Evolutionary conservation across 2,113 vertebrate species (phyloP).

Genomic region (Enhydra lutris): DNA sequence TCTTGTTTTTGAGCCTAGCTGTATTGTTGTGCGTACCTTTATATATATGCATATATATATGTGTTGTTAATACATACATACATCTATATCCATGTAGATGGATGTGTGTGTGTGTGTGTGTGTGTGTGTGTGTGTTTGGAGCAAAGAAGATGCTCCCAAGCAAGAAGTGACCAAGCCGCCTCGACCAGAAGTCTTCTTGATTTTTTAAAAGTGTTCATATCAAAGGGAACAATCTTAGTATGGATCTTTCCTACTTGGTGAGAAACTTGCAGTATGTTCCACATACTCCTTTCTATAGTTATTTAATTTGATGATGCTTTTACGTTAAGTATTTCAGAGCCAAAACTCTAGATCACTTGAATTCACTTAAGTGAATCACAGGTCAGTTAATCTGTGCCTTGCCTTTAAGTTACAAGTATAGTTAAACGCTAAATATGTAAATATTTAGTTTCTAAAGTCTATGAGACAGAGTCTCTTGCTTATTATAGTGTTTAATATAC

Average conservation of each 20-base stretch:
- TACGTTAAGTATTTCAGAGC: conserved; percentile 22
- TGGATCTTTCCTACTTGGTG: conserved; percentile 28
- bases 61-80: neutral
- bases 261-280: conserved; percentile 18
- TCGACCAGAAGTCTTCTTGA: neutral
- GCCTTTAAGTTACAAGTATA: conserved; percentile 27
- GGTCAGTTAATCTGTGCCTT: neutral
- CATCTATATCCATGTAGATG: neutral
- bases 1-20: conserved; percentile 22
- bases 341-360: neutral
- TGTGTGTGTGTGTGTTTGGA: neutral
- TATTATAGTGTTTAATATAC: neutral
- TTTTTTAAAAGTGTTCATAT: conserved; percentile 12
- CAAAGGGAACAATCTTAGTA: conserved; percentile 7
- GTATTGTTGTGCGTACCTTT: neutral
- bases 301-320: conserved; percentile 34
- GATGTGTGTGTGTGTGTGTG: neutral
- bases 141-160: conserved; percentile 7
- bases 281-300: neutral
- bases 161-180: neutral
- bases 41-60: neutral
- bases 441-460: neutral
- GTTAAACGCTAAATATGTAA: conserved; percentile 33
- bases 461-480: neutral
- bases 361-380: conserved; percentile 29